phyloP scores from a whole-genome alignment of 2,113 vertebrate species.

The Phylloscopus trochiloides region DNA sequence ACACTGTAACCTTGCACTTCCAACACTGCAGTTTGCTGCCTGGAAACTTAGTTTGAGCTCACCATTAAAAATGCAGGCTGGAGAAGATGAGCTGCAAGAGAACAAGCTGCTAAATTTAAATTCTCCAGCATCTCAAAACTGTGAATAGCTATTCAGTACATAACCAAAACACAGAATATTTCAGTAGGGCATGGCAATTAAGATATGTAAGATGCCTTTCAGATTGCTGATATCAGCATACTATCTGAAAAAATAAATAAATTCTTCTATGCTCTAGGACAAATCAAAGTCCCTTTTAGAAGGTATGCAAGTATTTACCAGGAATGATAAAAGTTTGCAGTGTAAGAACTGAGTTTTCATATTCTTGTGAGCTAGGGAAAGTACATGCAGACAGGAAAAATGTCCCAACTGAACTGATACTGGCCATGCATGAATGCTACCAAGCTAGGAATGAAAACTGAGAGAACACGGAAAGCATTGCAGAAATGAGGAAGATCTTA shows the following conservation, averaged over 20 bases:
- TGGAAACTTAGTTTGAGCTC: neutral
- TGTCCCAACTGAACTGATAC: neutral
- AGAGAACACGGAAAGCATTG: neutral
- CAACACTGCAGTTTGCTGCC: neutral
- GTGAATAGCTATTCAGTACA: neutral
- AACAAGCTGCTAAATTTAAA: neutral
- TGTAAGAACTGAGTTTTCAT: neutral
- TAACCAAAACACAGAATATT: neutral
- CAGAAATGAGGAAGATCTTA: neutral
- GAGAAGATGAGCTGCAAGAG: neutral
- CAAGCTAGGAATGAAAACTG: neutral
- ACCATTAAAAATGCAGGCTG: neutral
- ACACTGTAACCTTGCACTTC: neutral
- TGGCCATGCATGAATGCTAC: neutral
- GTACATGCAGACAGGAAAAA: neutral
- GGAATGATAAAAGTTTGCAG: neutral
- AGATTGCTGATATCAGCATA: neutral
- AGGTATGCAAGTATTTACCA: accelerated
- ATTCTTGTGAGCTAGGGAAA: neutral
- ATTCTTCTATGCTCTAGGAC: neutral
- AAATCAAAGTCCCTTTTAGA: neutral
- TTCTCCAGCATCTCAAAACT: neutral
- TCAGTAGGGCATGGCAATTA: neutral
- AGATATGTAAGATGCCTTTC: neutral
- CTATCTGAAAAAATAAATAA: neutral